Base-by-base conservation (phyloP, 2,797 vertebrate genomes). In the Trematomus bernacchii region DNA sequence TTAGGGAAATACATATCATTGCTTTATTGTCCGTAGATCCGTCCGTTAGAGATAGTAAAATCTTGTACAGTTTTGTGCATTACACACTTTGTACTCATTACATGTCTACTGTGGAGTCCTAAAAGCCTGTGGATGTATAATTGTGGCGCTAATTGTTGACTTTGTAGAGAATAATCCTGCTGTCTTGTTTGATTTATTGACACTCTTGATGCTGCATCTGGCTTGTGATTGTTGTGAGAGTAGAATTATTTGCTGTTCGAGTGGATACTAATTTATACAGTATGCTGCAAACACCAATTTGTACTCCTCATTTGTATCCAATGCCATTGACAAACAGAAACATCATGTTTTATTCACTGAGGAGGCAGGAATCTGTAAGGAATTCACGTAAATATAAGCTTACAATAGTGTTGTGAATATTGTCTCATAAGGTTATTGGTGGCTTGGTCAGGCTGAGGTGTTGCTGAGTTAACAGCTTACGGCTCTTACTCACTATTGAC, bases 401-500 rank as follows among this genome's bases (percentile, higher is more conserved):
- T 8, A 13, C 1, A 4, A 3, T 63, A 37, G 60, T 21, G 9
- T 72, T 54, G 9, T 66, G 48, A 23, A 23, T 43, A 13, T 40
- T 52, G 33, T 68, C 44, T 44, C 9, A 50, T 46, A 12, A 13
- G 1, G 4, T 64, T 54, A 19, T 43, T 77, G 10, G 64, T n/a
- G 51, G 60, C 43, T 73, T 13, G 64, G 44, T 80, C 64, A 48
- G 46, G 30, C 33, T 65, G 61, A 61, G 30, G 42, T 82, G 53
- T 33, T 23, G 60, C 57, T 27, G 27, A 27, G 27, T 27, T 7
- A 60, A 33, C 67, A 71, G 50, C 50, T 62, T 71, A 68, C 62
- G 48, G 71, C 76, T 71, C 77, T 72, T 23, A 42, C 42, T 54
- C 53, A 50, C 40, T 16, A 30, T 69, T 73, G 54, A 73, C 69